Evolutionary conservation across 1,140 invertebrate genomes (phyloP).

Genomic region (Arion vulgaris): DNA sequence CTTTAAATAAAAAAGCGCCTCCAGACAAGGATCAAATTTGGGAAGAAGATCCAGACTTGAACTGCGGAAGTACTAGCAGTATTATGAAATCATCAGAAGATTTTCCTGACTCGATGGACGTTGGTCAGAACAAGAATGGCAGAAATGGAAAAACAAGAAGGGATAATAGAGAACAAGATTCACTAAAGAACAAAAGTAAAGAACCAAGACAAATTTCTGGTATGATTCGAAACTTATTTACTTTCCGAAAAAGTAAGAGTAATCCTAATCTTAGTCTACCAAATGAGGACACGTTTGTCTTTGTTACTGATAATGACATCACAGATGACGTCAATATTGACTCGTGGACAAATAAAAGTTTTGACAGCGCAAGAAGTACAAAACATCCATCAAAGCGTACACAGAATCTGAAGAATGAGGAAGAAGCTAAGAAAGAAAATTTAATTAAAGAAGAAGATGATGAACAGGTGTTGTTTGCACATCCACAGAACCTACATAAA

Average conservation of each 20-base stretch:
- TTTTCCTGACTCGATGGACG: neutral
- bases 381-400: neutral
- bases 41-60: neutral
- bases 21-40: too few relatives aligned
- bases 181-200: too few relatives aligned
- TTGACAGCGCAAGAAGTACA: neutral
- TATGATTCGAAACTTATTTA: neutral
- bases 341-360: neutral
- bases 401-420: neutral
- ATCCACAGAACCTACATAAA: too few relatives aligned
- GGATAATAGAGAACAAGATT: too few relatives aligned
- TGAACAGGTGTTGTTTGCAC: neutral
- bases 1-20: neutral
- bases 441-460: neutral
- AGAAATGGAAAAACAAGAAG: too few relatives aligned
- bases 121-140: too few relatives aligned
- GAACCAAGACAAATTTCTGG: neutral
- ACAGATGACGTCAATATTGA: neutral
- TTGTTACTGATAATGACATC: neutral
- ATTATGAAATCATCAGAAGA: neutral
- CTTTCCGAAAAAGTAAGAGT: neutral
- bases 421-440: neutral
- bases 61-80: neutral
- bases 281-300: neutral
- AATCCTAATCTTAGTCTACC: slow-evolving; percentile 1